Evolutionary conservation across 2,113 vertebrate genomes (phyloP).

Genomic region (Vulpes lagopus): DNA sequence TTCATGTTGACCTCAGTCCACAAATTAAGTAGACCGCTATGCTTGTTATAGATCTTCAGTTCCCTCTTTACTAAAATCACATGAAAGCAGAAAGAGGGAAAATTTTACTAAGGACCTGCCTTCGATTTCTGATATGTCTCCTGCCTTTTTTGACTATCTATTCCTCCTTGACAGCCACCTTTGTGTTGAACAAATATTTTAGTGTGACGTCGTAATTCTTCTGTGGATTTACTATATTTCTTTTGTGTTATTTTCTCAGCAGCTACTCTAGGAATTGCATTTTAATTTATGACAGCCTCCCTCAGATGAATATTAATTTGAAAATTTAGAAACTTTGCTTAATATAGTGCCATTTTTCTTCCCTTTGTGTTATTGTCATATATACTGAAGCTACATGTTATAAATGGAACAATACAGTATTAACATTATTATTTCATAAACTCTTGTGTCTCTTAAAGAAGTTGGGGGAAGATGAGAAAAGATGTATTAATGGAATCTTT

Average conservation of each 20-base stretch:
- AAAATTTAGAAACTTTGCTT: neutral
- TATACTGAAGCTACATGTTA: neutral
- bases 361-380: neutral
- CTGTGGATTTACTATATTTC: neutral
- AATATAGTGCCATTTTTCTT: neutral
- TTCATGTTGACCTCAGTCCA: neutral
- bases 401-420: neutral
- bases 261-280: neutral
- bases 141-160: neutral
- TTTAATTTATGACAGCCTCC: neutral
- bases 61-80: neutral
- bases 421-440: neutral
- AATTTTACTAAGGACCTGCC: neutral
- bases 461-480: neutral
- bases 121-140: neutral
- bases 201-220: neutral
- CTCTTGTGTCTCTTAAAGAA: neutral
- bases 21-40: neutral
- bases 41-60: neutral
- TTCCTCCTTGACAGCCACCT: neutral
- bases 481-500: neutral
- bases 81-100: neutral
- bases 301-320: neutral
- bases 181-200: conserved; percentile 12
- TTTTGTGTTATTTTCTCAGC: neutral